phyloP scores from a whole-genome alignment of 2,113 vertebrate species.

The Phoenicopterus ruber region DNA sequence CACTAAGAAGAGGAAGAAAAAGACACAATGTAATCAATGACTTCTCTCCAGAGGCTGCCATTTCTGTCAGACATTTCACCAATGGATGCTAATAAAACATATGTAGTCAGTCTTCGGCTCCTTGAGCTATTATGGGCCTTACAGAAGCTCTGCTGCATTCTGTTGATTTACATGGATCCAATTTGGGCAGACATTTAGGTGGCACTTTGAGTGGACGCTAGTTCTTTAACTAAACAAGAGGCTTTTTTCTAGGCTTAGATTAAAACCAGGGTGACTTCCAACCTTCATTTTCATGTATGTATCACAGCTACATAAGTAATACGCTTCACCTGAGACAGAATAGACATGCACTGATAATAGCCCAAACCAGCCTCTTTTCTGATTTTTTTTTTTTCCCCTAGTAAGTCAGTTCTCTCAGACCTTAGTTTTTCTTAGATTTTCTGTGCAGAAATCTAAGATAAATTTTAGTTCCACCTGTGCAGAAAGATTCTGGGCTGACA shows the following conservation, averaged over 20 bases:
- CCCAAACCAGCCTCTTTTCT: not conserved
- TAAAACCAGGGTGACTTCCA: not conserved
- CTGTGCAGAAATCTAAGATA: not conserved
- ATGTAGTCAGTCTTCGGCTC: not conserved
- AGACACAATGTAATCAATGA: not conserved
- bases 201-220: not conserved
- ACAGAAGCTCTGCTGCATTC: not conserved
- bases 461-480: not conserved
- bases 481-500: not conserved
- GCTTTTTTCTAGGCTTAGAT: not conserved
- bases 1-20: not conserved
- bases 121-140: no score
- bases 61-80: not conserved
- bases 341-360: not conserved
- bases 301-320: not conserved
- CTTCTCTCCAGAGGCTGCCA: not conserved
- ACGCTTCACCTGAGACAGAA: not conserved
- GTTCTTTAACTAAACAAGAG: not conserved
- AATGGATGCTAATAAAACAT: not conserved
- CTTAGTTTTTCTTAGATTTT: not conserved
- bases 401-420: not conserved
- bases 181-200: not conserved
- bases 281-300: not conserved
- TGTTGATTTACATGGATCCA: not conserved
- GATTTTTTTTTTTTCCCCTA: not conserved